These are phyloP conservation scores for Henicopernis longicauda DNA, from an alignment of 2,113 vertebrate species.

Conservation along the genomic window DNA sequence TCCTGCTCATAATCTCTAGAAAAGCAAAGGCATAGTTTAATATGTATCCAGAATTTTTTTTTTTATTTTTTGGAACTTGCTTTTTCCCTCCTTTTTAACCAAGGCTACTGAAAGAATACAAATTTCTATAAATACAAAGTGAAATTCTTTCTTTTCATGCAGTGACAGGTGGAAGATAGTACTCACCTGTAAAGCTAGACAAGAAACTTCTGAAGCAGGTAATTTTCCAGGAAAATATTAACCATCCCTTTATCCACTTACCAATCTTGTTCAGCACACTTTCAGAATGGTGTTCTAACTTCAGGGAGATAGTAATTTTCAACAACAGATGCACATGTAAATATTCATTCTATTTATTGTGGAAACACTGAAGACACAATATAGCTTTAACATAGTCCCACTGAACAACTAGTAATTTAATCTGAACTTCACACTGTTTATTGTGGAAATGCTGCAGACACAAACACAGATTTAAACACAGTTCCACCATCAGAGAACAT, in stretches of 20 bases:
- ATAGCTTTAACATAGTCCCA: neutral
- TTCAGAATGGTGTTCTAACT: neutral
- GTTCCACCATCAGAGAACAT: neutral
- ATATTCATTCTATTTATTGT: conserved; percentile 28
- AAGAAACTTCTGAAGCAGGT: neutral
- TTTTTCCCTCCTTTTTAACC: neutral
- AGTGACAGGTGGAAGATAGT: neutral
- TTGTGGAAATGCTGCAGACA: conserved; percentile 24
- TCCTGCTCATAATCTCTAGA: neutral
- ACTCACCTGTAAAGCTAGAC: neutral
- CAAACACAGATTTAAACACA: neutral
- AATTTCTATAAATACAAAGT: neutral
- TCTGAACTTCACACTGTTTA: neutral
- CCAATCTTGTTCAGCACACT: neutral
- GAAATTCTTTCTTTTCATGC: neutral
- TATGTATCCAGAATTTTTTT: neutral
- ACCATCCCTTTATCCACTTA: neutral
- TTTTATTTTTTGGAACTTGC: neutral
- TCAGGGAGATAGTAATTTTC: neutral
- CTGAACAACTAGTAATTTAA: neutral
- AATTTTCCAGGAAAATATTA: neutral
- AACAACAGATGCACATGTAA: neutral
- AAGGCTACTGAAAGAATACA: neutral
- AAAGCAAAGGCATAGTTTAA: neutral
- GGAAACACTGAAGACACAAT: neutral